Base-by-base conservation (phyloP, 2,113 vertebrate genomes). In the Rhynchomys soricoides region DNA sequence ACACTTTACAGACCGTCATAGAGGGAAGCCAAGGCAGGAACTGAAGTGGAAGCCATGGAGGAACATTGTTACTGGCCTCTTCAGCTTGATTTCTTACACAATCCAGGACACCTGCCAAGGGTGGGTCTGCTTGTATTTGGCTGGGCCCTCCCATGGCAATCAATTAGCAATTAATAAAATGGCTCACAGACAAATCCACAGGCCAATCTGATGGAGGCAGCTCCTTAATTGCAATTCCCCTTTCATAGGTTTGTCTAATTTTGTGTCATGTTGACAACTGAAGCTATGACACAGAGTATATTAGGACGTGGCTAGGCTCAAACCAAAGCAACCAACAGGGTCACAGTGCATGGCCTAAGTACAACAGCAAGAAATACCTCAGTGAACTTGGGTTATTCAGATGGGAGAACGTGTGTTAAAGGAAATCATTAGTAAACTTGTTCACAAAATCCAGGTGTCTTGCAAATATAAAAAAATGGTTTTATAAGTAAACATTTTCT, bases 401-500 rank as follows among this genome's bases (percentile, higher is more conserved):
- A n/a, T 5, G 50, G 74, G 89, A 74, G 37, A 75, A 70, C 89
- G 59, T 55, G 43, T 52, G 62, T 79, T 74, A 87, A 78, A 89
- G 82, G 66, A 95, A 83, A 74, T 74, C 3, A 68, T 95, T 86
- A 66, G 50, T 93, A 79, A 92, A 64, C 21, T 45, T 95, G 10
- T 62, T 95, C 29, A 59, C 81, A 89, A 96, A 89, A 87, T 83
- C 86, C 73, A 21, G 43, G 37, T 48, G 37, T 66, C 29, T 66
- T 66, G 26, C 29, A 86, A 45, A 86, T 48, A 48, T 62, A 43
- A 82, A 57, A 37, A 24, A 24, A 3, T 91, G 37, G 19, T 34
- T 95, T 96, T 88, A 5, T 45, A 86, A 71, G 37, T 85, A 10
- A 79, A 37, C 87, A 55, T 90, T 93, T 93, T 59, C 95, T 89